A percentile compares a stretch with the other conserved stretches of the same genome.
These are phyloP conservation scores for Eumerus sabulonum DNA, from an alignment of 2,888 invertebrate genomes.

Conservation along the genomic window DNA sequence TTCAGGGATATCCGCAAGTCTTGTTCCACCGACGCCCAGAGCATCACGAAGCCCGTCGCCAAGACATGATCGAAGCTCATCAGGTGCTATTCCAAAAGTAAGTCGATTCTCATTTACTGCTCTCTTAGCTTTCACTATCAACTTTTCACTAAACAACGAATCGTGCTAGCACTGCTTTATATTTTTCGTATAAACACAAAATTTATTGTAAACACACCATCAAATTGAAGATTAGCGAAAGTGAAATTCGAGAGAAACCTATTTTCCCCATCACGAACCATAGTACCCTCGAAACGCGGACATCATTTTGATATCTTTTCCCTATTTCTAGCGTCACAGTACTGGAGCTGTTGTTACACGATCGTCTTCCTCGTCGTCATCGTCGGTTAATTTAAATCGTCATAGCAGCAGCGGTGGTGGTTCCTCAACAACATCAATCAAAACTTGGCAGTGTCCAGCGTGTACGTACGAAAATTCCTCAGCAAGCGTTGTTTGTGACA, in stretches of 20 bases:
- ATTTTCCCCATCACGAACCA: too few relatives aligned
- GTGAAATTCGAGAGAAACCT: background rate
- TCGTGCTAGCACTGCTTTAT: too few relatives aligned
- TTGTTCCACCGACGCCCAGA: slow-evolving; percentile 73
- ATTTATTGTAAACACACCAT: too few relatives aligned
- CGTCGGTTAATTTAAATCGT: slow-evolving; percentile 72
- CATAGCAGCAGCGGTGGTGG: slow-evolving; percentile 72
- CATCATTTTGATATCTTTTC: too few relatives aligned
- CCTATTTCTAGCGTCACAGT: slow-evolving; percentile 71
- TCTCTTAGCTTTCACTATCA: too few relatives aligned
- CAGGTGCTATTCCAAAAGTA: slow-evolving; percentile 64
- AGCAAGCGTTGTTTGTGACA: slow-evolving; percentile 82
- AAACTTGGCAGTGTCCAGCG: slow-evolving; percentile 87
- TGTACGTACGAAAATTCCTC: slow-evolving; percentile 90
- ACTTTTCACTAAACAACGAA: too few relatives aligned
- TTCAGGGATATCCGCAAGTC: slow-evolving; percentile 69
- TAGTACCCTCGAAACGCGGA: too few relatives aligned
- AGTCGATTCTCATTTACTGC: background rate
- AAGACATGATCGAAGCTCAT: slow-evolving; percentile 77
- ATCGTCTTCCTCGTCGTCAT: slow-evolving; percentile 64
- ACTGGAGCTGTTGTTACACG: slow-evolving; percentile 73
- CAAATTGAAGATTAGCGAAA: background rate
- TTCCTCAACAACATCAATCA: slow-evolving; percentile 72
- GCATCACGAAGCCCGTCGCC: slow-evolving; percentile 81
- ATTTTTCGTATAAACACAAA: too few relatives aligned